phyloP scores from a whole-genome alignment of 2,888 invertebrate species.

The Seira ritae region DNA sequence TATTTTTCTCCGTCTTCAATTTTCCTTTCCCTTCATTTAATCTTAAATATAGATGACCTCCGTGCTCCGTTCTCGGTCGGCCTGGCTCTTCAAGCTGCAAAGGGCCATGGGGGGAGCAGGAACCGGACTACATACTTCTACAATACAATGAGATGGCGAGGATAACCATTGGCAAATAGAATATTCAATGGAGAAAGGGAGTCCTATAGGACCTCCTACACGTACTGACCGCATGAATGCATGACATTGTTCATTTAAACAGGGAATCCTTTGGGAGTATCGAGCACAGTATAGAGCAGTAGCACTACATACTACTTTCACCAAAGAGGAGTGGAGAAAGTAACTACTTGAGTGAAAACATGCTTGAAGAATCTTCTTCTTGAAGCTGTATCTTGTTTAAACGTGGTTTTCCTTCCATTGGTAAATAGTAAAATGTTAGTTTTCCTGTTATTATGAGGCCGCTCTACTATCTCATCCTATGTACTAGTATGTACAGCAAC shows the following conservation, averaged over 20 bases:
- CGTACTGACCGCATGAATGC: conserved; percentile 56
- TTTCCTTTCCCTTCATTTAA: not conserved
- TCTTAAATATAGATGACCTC: no score
- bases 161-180: not conserved
- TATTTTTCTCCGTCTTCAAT: not conserved
- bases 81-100: not conserved
- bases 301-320: not conserved
- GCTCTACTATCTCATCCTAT: not conserved
- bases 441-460: not conserved
- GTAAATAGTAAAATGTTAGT: no score
- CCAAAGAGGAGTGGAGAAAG: not conserved
- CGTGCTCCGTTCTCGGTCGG: no score
- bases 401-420: no score
- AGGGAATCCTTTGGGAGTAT: conserved; percentile 50
- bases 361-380: no score
- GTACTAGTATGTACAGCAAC: not conserved
- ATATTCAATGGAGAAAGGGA: conserved; percentile 9
- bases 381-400: no score
- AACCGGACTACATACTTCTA: not conserved
- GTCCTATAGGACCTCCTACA: conserved; percentile 44
- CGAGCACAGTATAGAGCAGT: not conserved
- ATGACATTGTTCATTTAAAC: conserved; percentile 64
- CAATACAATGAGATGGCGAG: not conserved
- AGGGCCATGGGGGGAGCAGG: not conserved
- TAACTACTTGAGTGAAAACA: not conserved